Base-by-base conservation (phyloP, 2,888 invertebrate genomes). In the Mythimna impura region DNA sequence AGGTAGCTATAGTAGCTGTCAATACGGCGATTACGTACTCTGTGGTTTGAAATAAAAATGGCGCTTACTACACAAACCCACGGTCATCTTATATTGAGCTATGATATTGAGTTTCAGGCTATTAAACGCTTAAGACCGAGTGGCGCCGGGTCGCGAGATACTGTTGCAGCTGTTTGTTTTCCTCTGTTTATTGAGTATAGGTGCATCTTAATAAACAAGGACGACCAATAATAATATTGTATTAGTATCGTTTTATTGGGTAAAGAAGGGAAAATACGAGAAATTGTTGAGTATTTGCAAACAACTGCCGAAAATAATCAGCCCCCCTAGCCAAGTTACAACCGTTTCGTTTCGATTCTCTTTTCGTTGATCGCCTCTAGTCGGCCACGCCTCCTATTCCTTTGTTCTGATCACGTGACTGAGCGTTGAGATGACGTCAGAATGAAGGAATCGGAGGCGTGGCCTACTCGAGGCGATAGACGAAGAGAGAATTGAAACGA, bases 71-170 rank as follows among this genome's bases (percentile, higher is more conserved):
- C 50, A 52, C 20, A 55, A 84, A 73, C 68, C 25, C 55, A 64
- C 43, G 14, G 61, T 54, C 43, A 67, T 52, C 12, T n/a, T 71
- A 71, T 81, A 73, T 60, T 17, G 34, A 58, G 20, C 25, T 50
- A 52, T 30, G 30, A 72, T 82, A 82, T 84, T 57, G 36, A 68
- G 65, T 84, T 82, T 71, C 85, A 64, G 36, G 65, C 74, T 73
- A 82, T 75, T 75, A 71, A 82, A 76, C 71, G 71, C 66, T 76
- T 63, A 78, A 66, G 66, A 73, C 70, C n/a, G 60, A 75, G 67
- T 71, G 70, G 73, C 67, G 65, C 66, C 69, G n/a, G 34, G 34
- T 52, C 47, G n/a, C 50, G 6, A 20, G 64, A 72, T 64, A 73
- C n/a, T 61, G 52, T 73, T 69, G 71, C 73, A 74, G 57, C 63